These are phyloP conservation scores for Melipona bicolor DNA, from an alignment of 2,888 invertebrate species.

Conservation along the genomic window DNA sequence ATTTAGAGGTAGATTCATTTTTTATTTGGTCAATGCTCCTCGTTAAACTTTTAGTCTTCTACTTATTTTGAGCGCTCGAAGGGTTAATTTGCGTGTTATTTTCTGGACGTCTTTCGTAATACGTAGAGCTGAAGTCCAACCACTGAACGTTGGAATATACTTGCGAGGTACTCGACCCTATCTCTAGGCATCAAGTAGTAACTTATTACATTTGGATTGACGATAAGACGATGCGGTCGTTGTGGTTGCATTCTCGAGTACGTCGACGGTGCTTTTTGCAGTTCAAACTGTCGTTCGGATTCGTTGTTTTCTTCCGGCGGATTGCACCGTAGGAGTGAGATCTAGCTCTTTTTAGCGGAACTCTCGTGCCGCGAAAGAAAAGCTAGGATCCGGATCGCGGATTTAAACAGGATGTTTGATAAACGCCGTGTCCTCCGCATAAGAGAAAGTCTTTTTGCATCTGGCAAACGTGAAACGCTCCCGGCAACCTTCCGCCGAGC, in stretches of 20 bases:
- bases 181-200: slow-evolving; percentile 47
- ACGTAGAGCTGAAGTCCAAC: too few species aligned
- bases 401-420: slow-evolving; percentile 19
- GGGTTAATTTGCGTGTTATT: too few species aligned
- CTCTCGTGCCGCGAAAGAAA: slow-evolving; percentile 2
- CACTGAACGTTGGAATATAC: too few species aligned
- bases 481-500: neutral
- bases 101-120: too few species aligned
- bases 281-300: slow-evolving; percentile 72
- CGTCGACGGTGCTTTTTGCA: slow-evolving; percentile 65
- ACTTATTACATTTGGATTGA: slow-evolving; percentile 75
- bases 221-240: slow-evolving; percentile 58
- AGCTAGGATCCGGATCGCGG: neutral
- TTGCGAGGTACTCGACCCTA: too few species aligned
- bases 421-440: neutral
- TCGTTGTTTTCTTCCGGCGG: slow-evolving; percentile 39
- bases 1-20: too few species aligned
- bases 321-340: too few species aligned
- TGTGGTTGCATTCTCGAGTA: slow-evolving; percentile 10
- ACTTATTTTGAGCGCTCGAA: too few species aligned
- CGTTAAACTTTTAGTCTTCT: too few species aligned
- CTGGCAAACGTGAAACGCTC: neutral
- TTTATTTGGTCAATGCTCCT: too few species aligned
- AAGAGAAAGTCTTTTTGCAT: neutral
- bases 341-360: neutral